These are phyloP conservation scores for Sula dactylatra DNA, from an alignment of 2,113 vertebrate species.

Conservation along the genomic window DNA sequence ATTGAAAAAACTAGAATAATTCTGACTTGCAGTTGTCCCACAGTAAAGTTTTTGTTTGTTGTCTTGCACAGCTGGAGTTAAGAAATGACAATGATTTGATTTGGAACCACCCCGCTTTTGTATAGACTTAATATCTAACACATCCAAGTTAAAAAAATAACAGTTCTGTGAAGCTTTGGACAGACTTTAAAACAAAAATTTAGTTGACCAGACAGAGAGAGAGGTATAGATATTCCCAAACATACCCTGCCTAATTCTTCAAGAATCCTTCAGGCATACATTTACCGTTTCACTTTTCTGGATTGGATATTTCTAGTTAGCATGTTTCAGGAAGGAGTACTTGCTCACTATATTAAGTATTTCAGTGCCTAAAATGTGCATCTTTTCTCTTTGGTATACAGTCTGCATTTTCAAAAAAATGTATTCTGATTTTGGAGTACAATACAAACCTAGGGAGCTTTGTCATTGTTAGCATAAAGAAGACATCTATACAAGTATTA, in stretches of 20 bases:
- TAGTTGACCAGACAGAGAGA: conserved; percentile 48
- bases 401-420: background rate
- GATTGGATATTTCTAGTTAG: conserved; percentile 34
- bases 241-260: background rate
- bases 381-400: conserved; percentile 11
- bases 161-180: conserved; percentile 21
- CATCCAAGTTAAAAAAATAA: conserved; percentile 18
- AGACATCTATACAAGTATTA: conserved; percentile 64
- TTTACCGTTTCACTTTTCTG: conserved; percentile 32
- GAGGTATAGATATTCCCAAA: background rate
- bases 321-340: background rate
- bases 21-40: conserved; percentile 24
- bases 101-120: background rate
- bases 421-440: conserved; percentile 48
- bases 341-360: conserved; percentile 47
- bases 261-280: conserved; percentile 17
- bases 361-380: conserved; percentile 13
- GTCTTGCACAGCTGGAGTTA: background rate
- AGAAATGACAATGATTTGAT: conserved; percentile 9
- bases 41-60: conserved; percentile 13
- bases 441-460: conserved; percentile 6
- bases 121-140: background rate
- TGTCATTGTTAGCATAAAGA: conserved; percentile 72
- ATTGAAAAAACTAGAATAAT: conserved; percentile 7
- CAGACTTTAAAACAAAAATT: conserved; percentile 26